phyloP scores from a whole-genome alignment of 2,113 vertebrate genomes.

The Cheirogaleus medius region DNA sequence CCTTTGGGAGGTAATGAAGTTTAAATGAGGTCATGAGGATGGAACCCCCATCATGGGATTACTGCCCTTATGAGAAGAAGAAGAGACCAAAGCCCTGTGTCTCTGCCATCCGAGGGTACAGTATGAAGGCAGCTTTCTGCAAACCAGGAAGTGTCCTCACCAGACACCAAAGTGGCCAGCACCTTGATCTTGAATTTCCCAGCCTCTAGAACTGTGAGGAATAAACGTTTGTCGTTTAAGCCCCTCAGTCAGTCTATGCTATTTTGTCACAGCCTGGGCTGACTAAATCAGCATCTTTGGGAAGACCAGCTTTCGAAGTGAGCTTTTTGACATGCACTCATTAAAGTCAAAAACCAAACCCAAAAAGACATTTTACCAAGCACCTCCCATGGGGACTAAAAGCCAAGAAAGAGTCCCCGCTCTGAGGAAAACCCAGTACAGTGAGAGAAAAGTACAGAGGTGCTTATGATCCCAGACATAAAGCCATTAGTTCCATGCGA shows the following conservation, averaged over 20 bases:
- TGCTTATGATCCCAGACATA: neutral
- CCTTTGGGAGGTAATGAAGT: no score
- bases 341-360: constrained; percentile 11
- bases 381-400: neutral
- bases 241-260: fast-evolving
- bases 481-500: neutral
- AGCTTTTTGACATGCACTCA: neutral
- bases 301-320: neutral
- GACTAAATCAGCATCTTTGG: neutral
- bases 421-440: neutral
- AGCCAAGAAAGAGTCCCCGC: neutral
- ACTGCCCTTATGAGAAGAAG: neutral
- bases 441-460: neutral
- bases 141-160: neutral
- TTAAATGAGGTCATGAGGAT: no score
- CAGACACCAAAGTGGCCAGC: neutral
- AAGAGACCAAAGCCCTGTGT: neutral
- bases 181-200: neutral
- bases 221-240: neutral
- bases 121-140: neutral
- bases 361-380: neutral
- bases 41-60: neutral
- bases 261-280: neutral
- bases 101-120: neutral
- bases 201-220: neutral